Evolutionary conservation across 2,797 vertebrate species (phyloP), one percentile per base, ranked within the genome.

Genomic region (Gymnoscopelus microlampas): DNA sequence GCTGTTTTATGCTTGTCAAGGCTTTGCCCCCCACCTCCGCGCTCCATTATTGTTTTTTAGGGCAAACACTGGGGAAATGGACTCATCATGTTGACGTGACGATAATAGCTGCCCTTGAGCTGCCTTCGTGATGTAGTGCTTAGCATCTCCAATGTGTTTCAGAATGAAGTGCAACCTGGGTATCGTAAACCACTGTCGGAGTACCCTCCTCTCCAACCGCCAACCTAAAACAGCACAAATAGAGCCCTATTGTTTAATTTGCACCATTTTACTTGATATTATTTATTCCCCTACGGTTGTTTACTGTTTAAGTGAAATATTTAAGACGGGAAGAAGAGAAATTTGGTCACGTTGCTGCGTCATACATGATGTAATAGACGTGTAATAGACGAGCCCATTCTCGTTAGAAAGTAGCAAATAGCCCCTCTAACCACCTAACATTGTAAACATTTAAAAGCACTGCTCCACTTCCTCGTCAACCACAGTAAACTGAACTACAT

Each of bases 41-140:
- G 12, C 77, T 82, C 83, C 77, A 66, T 85, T 87, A 84, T 89
- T 87, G 82, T 77, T 87, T 87, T 66, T 85, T 76, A 75, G 79
- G 82, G 83, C 39, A 85, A 89, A 89, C 72, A 68, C 73, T 2
- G 68, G 74, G 88, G 78, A 86, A 91, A 91, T 89, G 78, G 90
- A 91, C 79, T 89, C 88, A 83, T 91, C 87, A 80, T 78, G 79
- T 75, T 90, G 91, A 87, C 87, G 77, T 84, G 82, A 82, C 83
- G 85, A 91, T 91, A 91, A 92, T 90, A 77, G 85, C 82, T 90
- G 90, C 90, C 90, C 90, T 89, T 91, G 88, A 91, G 91, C 86
- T 71, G 24, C 68, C 63, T 71, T 78, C 67, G 84, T 89, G 90
- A 92, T 89, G 81, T 82, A 89, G 89, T 84, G 88, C 82, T 89